Base-by-base conservation (phyloP, 2,888 invertebrate genomes). In the Raillietiella orientalis region DNA sequence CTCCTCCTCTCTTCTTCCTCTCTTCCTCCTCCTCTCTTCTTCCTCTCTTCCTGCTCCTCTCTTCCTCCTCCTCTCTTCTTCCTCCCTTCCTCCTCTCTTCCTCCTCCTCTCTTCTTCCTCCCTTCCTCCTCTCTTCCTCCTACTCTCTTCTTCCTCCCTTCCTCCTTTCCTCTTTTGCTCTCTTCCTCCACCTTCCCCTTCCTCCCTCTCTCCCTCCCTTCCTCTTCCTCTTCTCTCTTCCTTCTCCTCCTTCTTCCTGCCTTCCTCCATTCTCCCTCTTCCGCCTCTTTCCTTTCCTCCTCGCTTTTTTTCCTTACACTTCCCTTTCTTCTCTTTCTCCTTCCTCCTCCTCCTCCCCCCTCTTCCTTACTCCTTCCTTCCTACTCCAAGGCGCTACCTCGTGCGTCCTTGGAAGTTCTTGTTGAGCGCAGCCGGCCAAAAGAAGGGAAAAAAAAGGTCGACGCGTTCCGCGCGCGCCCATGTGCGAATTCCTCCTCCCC, bases 281-380 rank as follows among this genome's bases (percentile, higher is more conserved):
- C n/a, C 14, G 8, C n/a, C n/a, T 19, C n/a, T 19, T 19, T 19
- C n/a, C n/a, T 19, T 19, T 19, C n/a, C 11, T 23, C 6, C 11
- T 23, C 11, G 6, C 11, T 23, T 23, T 13, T 23, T 23, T 23
- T 23, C n/a, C 14, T 23, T 46, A 34, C 25, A 33, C 36, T 34
- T 32, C 23, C 37, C 36, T 33, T 31, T 32, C 33, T 28, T 27
- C 6, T 27, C 22, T 16, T 4, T 10, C 15, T 15, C 10, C 31
- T 29, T 30, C 27, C 27, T 24, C 30, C 24, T 24, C 27, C 28
- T 21, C 16, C 19, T 27, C 21, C 21, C 25, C 16, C 24, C 22
- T 23, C 22, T 31, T 21, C 21, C 17, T 16, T 16, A 23, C 28
- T 9, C 15, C n/a, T 25, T n/a, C n/a, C n/a, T n/a, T n/a, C n/a